A percentile compares a stretch with the other conserved stretches of the same genome.
Conservation (phyloP, 2,797 vertebrate species). For the Notolepis coatsorum region DNA sequence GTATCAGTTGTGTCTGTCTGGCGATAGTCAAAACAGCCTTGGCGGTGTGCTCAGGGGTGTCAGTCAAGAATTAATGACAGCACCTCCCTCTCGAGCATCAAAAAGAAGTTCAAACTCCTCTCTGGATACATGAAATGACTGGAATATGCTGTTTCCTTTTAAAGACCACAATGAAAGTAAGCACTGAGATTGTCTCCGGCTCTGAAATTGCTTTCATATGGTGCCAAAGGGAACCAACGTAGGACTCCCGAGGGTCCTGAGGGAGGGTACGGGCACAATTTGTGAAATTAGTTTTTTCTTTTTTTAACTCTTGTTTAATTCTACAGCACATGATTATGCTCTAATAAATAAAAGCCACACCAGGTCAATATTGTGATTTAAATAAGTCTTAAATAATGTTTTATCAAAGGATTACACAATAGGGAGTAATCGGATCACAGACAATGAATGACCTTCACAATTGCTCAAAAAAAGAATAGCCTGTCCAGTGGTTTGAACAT, state of each 20-base stretch:
- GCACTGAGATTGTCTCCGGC: neutral
- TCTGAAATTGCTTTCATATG: neutral
- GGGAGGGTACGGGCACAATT: too few relatives aligned
- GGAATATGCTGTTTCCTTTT: neutral
- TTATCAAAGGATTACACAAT: constrained; percentile 23
- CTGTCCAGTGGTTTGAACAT: too few relatives aligned
- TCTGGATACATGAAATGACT: neutral
- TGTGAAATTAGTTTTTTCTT: too few relatives aligned
- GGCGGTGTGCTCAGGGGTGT: neutral
- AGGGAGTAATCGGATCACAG: too few relatives aligned
- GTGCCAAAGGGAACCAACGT: constrained; percentile 28
- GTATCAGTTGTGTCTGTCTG: neutral
- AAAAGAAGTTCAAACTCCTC: neutral
- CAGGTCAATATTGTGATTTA: too few relatives aligned
- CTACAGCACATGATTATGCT: neutral
- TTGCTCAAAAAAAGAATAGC: too few relatives aligned
- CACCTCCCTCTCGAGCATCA: neutral
- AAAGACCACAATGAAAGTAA: neutral
- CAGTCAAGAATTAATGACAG: neutral
- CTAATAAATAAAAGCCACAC: too few relatives aligned
- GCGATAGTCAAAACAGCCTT: constrained; percentile 3
- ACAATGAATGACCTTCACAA: too few relatives aligned
- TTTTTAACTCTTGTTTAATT: too few relatives aligned
- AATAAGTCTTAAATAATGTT: too few relatives aligned
- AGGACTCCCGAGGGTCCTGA: too few relatives aligned